Evolutionary conservation across 2,113 vertebrate genomes (phyloP).

Genomic region (Nibea coibor): DNA sequence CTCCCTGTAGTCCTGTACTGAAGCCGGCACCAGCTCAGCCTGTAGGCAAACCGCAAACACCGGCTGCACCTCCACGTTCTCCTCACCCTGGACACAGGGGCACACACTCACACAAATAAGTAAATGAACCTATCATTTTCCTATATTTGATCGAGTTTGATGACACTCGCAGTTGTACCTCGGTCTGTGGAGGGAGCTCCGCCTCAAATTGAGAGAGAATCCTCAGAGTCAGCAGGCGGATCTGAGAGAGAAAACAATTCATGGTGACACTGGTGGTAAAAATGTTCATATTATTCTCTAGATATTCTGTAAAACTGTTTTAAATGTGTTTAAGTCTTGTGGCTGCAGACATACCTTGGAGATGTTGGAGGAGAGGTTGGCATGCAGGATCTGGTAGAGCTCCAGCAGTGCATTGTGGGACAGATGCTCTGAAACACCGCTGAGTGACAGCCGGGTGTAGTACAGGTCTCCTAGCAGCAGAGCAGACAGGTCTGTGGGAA

Average conservation of each 20-base stretch:
- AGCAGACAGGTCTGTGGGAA: conserved; percentile 88
- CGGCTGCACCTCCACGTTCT: conserved; percentile 78
- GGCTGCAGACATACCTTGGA: conserved; percentile 85
- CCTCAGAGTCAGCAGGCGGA: conserved; percentile 91
- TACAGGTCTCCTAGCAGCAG: conserved; percentile 94
- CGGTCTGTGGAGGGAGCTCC: conserved; percentile 76
- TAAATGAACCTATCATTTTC: no score
- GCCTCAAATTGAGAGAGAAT: conserved; percentile 93
- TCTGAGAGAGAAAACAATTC: conserved; percentile 75
- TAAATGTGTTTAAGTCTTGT: neutral
- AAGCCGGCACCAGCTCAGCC: conserved; percentile 93
- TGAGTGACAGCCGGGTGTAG: conserved; percentile 90
- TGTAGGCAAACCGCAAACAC: conserved; percentile 90
- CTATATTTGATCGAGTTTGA: neutral
- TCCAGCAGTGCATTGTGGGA: conserved; percentile 88
- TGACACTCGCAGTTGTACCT: conserved; percentile 81
- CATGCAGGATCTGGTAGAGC: conserved; percentile 86
- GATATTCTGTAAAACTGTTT: neutral
- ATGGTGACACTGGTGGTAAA: neutral
- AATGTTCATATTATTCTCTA: neutral
- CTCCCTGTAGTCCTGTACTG: conserved; percentile 94
- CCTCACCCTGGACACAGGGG: conserved; percentile 81
- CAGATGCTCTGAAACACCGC: conserved; percentile 87
- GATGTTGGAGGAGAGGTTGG: conserved; percentile 91
- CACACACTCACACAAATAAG: neutral